These are phyloP conservation scores for Pipistrellus kuhlii DNA, from an alignment of 2,797 vertebrate species.

Conservation along the genomic window DNA sequence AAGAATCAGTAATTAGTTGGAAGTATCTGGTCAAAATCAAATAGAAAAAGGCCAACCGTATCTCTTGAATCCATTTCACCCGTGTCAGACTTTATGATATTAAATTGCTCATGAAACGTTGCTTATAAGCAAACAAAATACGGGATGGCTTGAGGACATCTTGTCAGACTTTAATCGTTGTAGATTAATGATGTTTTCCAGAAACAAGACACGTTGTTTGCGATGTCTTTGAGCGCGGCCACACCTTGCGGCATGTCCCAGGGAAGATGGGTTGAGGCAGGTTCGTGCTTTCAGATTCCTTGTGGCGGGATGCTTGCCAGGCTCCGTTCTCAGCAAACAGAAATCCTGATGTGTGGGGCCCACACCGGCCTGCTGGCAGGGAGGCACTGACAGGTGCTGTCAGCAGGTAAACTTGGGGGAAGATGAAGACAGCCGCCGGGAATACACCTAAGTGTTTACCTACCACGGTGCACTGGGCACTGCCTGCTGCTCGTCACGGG, in stretches of 20 bases:
- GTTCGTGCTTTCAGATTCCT: constrained; percentile 77
- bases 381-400: constrained; percentile 75
- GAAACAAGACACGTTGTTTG: constrained; percentile 78
- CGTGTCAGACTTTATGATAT: constrained; percentile 73
- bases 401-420: constrained; percentile 63
- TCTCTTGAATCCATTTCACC: constrained; percentile 77
- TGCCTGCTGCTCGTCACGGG: constrained; percentile 41
- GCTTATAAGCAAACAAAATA: constrained; percentile 64
- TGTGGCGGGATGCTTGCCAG: constrained; percentile 75
- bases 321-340: constrained; percentile 75
- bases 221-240: constrained; percentile 78
- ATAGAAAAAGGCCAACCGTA: constrained; percentile 68
- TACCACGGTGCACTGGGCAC: constrained; percentile 67
- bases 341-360: constrained; percentile 66
- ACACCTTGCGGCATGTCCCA: constrained; percentile 59
- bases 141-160: constrained; percentile 53
- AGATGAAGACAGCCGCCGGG: constrained; percentile 61
- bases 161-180: constrained; percentile 80
- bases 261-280: constrained; percentile 83
- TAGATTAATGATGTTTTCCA: constrained; percentile 81
- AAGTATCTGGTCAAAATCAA: constrained; percentile 76
- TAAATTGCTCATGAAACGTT: constrained; percentile 76
- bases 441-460: constrained; percentile 63
- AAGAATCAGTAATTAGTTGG: constrained; percentile 70
- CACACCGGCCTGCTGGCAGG: constrained; percentile 55